Base-by-base conservation (phyloP, 2,113 vertebrate genomes). In the Enhydra lutris region DNA sequence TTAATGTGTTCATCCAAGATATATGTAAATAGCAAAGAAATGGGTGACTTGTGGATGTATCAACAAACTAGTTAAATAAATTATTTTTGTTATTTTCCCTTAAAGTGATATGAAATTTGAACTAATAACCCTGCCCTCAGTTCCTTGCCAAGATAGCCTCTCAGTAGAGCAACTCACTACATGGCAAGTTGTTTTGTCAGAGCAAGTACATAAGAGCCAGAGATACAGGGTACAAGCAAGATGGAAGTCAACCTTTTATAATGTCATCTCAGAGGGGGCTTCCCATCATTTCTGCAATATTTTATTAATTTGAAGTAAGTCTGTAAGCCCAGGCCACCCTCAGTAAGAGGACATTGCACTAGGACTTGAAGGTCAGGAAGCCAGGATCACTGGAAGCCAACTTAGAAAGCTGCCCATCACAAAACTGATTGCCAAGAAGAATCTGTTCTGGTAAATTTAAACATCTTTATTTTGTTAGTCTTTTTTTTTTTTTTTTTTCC, bases 371-470 rank as follows among this genome's bases (percentile, higher is more conserved):
- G 6, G 2, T 74, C 34, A 36, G 42, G 24, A 89, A 47, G 1
- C 2, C 82, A 34, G 45, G 10, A 11, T 65, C 20, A 26, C 4
- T 59, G 50, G 4, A 17, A 71, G 2, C 1, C 12, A 7, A 26
- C 5, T 31, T 50, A 34, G 4, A 34, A 42, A 52, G 29, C 11
- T 47, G 23, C 4, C 24, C n/a, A 24, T 67, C 31, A 59, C 23
- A 80, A 84, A 55, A 21, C 6, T 34, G 4, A 47, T 9, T 52
- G 6, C 14, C 7, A 26, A 52, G 9, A 15, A 92, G 15, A 34
- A 6, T 76, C 17, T 69, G n/a, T 18, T 80, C 36, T 96, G 79
- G 21, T 57, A 78, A 83, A 88, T 39, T 65, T 83, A 89, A 92
- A 47, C 24, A 55, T 88, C 26, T 78, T 57, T 79, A 18, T 63